These are phyloP conservation scores for Cyanoliseus patagonus DNA, from an alignment of 2,113 vertebrate genomes.

Conservation along the genomic window DNA sequence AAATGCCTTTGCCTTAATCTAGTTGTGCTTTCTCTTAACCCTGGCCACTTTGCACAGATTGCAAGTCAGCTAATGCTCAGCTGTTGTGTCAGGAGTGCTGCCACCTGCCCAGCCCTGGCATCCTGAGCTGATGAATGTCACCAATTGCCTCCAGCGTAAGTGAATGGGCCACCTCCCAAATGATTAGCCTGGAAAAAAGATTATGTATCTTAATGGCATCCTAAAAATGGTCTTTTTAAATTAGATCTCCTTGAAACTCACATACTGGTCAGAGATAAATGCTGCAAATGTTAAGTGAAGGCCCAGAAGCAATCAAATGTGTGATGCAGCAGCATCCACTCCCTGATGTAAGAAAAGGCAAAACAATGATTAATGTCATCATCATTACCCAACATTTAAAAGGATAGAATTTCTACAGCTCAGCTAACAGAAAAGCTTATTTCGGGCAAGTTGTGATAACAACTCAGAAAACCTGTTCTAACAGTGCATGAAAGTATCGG, in stretches of 20 bases:
- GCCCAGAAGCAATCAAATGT: background rate
- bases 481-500: background rate
- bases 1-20: constrained; percentile 4
- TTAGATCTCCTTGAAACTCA: background rate
- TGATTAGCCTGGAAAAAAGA: background rate
- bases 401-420: background rate
- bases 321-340: background rate
- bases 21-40: background rate
- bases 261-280: background rate
- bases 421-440: background rate
- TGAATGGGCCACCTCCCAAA: background rate
- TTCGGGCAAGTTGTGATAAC: background rate
- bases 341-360: background rate
- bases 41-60: background rate
- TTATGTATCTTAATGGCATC: background rate
- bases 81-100: background rate
- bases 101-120: constrained; percentile 16
- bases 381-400: background rate
- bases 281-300: background rate
- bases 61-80: constrained; percentile 38
- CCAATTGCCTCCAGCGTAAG: background rate
- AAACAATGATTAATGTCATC: background rate
- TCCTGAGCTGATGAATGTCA: constrained; percentile 5
- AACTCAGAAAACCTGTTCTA: background rate
- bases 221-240: background rate